These are phyloP conservation scores for Corythornis vintsioides DNA, from an alignment of 2,113 vertebrate species.

Conservation along the genomic window DNA sequence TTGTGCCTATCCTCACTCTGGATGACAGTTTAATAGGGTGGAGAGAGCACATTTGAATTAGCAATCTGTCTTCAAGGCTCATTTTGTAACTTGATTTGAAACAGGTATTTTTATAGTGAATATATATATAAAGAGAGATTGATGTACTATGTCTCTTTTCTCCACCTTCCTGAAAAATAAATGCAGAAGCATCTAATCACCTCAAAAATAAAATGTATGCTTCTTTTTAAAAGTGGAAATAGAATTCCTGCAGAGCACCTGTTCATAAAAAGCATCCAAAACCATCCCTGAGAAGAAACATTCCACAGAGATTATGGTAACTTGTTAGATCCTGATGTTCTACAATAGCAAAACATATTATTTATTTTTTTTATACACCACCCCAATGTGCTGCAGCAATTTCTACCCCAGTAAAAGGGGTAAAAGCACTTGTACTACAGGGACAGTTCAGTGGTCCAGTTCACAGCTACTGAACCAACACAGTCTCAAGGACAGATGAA, in stretches of 20 bases:
- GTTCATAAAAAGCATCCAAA: background rate
- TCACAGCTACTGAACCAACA: background rate
- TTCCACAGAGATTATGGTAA: background rate
- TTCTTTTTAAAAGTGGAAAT: background rate
- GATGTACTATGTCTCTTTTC: background rate
- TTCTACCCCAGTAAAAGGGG: background rate
- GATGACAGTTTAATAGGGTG: slow-evolving; percentile 12
- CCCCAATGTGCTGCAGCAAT: background rate
- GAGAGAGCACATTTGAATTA: background rate
- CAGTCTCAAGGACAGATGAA: background rate
- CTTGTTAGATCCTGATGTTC: background rate
- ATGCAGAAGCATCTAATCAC: background rate
- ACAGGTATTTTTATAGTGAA: background rate
- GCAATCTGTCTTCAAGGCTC: background rate
- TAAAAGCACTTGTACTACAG: background rate
- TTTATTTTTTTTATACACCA: background rate
- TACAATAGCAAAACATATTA: background rate
- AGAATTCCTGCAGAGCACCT: background rate
- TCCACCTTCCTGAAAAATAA: background rate
- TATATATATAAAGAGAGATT: background rate
- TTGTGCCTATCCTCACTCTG: background rate
- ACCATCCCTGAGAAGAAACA: background rate
- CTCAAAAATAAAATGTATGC: background rate
- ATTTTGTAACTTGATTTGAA: slow-evolving; percentile 18
- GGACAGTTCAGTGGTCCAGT: background rate